A percentile compares a stretch with the other conserved stretches of the same genome.
Evolutionary conservation across 2,888 invertebrate species (phyloP).

Genomic region (Tetranychus piercei): DNA sequence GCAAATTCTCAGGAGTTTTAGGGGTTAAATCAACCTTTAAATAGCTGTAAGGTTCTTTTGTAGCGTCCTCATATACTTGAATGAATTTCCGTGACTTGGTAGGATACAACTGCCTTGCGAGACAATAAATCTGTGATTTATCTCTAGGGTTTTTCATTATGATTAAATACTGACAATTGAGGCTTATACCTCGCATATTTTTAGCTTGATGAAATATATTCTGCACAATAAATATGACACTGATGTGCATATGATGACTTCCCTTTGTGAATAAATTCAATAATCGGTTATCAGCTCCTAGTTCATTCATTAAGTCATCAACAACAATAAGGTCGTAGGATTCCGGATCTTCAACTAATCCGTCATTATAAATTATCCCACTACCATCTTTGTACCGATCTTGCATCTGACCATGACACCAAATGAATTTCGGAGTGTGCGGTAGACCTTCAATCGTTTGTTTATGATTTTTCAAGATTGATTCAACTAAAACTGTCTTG

Average conservation of each 20-base stretch:
- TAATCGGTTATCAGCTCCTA: not conserved
- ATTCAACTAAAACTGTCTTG: constrained; percentile 14
- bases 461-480: constrained; percentile 9
- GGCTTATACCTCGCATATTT: constrained; percentile 15
- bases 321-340: not conserved
- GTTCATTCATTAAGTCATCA: constrained; percentile 19
- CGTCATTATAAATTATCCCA: not conserved
- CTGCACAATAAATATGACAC: constrained; percentile 19
- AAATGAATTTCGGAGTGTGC: not conserved
- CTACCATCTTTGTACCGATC: not conserved
- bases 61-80: constrained; percentile 18
- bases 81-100: constrained; percentile 4
- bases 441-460: not conserved
- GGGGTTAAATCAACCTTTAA: constrained; percentile 17
- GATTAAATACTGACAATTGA: constrained; percentile 12
- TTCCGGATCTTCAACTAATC: not conserved
- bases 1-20: not conserved
- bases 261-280: constrained; percentile 20
- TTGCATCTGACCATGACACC: constrained; percentile 16
- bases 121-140: not conserved
- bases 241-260: constrained; percentile 19
- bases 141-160: constrained; percentile 11
- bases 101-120: constrained; percentile 13
- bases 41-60: constrained; percentile 16
- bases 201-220: constrained; percentile 18